Conservation (phyloP, 2,888 invertebrate genomes). For the Drosophila fungiperda region DNA sequence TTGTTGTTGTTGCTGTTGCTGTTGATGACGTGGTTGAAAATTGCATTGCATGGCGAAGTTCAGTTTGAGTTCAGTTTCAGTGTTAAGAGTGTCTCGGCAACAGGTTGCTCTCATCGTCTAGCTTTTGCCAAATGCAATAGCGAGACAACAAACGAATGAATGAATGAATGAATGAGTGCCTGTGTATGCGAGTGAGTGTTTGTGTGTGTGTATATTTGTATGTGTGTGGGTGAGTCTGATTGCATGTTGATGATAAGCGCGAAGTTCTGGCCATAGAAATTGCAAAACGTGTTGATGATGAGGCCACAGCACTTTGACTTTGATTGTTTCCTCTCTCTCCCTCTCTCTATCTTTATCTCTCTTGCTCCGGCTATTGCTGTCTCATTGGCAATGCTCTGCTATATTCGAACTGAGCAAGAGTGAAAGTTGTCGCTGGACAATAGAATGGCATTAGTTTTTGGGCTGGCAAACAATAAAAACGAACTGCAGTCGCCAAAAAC, state of each 20-base stretch:
- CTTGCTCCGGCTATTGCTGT: conserved; percentile 13
- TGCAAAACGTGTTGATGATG: conserved; percentile 73
- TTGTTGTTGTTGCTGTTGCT: conserved; percentile 26
- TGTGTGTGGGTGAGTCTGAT: conserved; percentile 63
- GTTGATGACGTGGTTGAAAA: conserved; percentile 78
- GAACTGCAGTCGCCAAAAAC: conserved; percentile 32
- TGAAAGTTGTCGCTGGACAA: conserved; percentile 71
- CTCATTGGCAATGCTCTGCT: neutral
- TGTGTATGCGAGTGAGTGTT: conserved; percentile 5
- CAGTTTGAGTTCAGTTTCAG: conserved; percentile 69
- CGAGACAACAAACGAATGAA: conserved; percentile 65
- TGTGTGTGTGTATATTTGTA: conserved; percentile 13
- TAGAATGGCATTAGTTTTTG: conserved; percentile 80
- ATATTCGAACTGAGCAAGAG: conserved; percentile 44
- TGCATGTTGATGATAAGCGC: conserved; percentile 78
- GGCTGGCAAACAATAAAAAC: conserved; percentile 70
- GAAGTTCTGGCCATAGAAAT: conserved; percentile 80
- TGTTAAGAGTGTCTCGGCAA: conserved; percentile 56
- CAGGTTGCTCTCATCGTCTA: conserved; percentile 66
- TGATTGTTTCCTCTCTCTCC: conserved; percentile 49
- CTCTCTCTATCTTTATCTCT: conserved; percentile 10
- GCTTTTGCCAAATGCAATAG: conserved; percentile 75
- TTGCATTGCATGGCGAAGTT: conserved; percentile 76
- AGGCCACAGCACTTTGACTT: conserved; percentile 57
- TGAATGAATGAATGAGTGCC: conserved; percentile 40